Conservation (phyloP, 2,797 vertebrate genomes). For the Periophthalmus magnuspinnatus region DNA sequence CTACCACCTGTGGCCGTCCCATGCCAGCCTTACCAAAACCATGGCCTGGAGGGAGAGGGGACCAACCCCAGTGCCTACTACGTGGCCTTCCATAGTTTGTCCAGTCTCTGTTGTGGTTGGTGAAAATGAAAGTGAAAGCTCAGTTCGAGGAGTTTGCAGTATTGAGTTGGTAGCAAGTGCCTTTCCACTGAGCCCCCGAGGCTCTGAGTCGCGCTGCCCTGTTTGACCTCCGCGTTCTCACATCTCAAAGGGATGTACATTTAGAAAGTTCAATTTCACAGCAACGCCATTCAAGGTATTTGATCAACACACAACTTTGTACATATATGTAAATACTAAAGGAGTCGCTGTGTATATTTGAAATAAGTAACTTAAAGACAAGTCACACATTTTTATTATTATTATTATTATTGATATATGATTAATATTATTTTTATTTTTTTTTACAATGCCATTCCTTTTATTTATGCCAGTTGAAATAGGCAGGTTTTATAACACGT, state of each 20-base stretch:
- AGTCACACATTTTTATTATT: slow-evolving; percentile 85
- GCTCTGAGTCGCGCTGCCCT: slow-evolving; percentile 73
- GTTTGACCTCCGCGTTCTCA: slow-evolving; percentile 77
- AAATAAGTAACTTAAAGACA: slow-evolving; percentile 96
- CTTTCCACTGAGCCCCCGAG: slow-evolving; percentile 81
- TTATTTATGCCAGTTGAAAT: slow-evolving; percentile 85
- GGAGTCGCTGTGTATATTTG: slow-evolving; percentile 99
- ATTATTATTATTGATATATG: slow-evolving; percentile 62
- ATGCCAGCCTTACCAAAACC: slow-evolving; percentile 76
- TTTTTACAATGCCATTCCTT: slow-evolving; percentile 90
- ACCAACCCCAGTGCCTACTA: slow-evolving; percentile 85
- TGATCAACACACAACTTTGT: slow-evolving; percentile 84
- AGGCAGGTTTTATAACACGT: slow-evolving; percentile 87
- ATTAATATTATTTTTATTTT: slow-evolving; percentile 61
- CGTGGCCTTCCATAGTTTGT: slow-evolving; percentile 88
- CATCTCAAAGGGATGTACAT: slow-evolving; percentile 73
- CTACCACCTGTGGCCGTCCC: slow-evolving; percentile 72
- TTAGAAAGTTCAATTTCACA: slow-evolving; percentile 78
- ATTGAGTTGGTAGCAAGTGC: slow-evolving; percentile 96
- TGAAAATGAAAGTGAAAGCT: slow-evolving; percentile 48
- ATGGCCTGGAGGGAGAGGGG: slow-evolving; percentile 70
- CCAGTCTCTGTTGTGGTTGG: slow-evolving; percentile 68
- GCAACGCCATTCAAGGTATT: slow-evolving; percentile 83
- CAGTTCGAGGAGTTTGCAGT: slow-evolving; percentile 77
- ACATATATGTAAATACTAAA: slow-evolving; percentile 98